Conservation (phyloP, 2,888 invertebrate species). For the Alsophila aescularia region DNA sequence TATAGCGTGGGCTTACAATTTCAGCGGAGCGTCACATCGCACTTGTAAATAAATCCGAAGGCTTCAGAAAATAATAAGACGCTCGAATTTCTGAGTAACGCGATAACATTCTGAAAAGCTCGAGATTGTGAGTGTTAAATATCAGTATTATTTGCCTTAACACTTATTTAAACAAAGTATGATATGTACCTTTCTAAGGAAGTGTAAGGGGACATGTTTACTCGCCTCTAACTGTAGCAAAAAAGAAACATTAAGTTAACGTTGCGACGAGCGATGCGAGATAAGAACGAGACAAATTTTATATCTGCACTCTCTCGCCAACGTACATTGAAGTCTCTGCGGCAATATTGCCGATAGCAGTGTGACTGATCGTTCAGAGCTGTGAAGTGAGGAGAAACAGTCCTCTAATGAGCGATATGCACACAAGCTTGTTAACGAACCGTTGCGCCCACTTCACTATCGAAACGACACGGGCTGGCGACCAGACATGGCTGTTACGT, state of each 20-base stretch:
- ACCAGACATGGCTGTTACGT: conserved; percentile 29
- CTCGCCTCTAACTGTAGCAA: conserved; percentile 8
- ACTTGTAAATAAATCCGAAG: conserved; percentile 34
- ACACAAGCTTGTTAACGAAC: conserved; percentile 51
- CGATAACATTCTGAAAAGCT: conserved; percentile 20
- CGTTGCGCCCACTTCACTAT: conserved; percentile 41
- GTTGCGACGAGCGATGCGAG: conserved; percentile 17
- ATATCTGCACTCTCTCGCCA: conserved; percentile 27
- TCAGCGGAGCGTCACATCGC: conserved; percentile 21
- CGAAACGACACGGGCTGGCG: conserved; percentile 29
- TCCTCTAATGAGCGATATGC: conserved; percentile 37
- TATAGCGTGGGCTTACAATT: conserved; percentile 42
- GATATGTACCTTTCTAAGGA: conserved; percentile 1
- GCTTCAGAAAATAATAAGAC: conserved; percentile 25
- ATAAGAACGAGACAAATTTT: conserved; percentile 26
- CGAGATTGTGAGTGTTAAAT: not conserved
- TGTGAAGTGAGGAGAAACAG: conserved; percentile 41
- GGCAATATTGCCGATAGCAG: conserved; percentile 62
- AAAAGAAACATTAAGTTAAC: conserved; percentile 18
- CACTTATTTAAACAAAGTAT: not conserved
- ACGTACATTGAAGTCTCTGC: conserved; percentile 40
- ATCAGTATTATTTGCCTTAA: conserved; percentile 1
- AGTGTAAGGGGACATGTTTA: conserved; percentile 8
- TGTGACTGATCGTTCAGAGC: conserved; percentile 50
- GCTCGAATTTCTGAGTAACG: conserved; percentile 14